Evolutionary conservation across 2,888 invertebrate genomes (phyloP), one percentile per base, ranked within the genome.

Genomic region (Piscicola geometra): DNA sequence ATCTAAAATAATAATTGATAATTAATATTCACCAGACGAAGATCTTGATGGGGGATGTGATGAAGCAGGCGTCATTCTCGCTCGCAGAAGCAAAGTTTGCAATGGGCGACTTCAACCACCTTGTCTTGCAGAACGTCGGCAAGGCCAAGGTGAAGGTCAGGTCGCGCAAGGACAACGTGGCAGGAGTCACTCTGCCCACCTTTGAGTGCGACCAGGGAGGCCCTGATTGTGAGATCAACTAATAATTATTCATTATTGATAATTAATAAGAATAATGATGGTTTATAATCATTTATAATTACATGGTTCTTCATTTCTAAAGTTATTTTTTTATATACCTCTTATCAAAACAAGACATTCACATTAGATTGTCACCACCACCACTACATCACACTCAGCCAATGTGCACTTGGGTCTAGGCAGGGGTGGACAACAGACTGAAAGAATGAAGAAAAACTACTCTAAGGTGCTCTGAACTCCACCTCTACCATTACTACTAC

Each of bases 41-140:
- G 89, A 92, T 93, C 75, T 88, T 94, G 80, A 97, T 97, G 96
- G 96, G 96, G 78, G 97, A 98, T 84, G 94, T 99, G 71, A 98
- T 99, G 98, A 98, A 98, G 87, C 96, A 97, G 28, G 98, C 99
- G 71, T 93, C 97, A 0, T 99, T 99, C 86, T 98, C 98, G 1
- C 86, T 99, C 79, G 97, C 98, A 0, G 98, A 99, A 87, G 98
- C 98, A 3, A 99, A 99, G 87, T 99, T 99, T 86, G 92, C 97
- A 0, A 93, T 94, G 35, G 98, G 98, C 78, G 98, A 99, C 82
- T 95, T 99, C 86, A 97, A 96, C 86, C 97, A 98, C 86, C 93
- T 94, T 79, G 97, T 99, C 32, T 88, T 99, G 73, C 98, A 99
- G 86, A 98, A 98, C 84, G 98, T 99, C 21, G 95, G 93, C 75